phyloP scores from a whole-genome alignment of 1,140 invertebrate species.

The Drosophila micromelanica region DNA sequence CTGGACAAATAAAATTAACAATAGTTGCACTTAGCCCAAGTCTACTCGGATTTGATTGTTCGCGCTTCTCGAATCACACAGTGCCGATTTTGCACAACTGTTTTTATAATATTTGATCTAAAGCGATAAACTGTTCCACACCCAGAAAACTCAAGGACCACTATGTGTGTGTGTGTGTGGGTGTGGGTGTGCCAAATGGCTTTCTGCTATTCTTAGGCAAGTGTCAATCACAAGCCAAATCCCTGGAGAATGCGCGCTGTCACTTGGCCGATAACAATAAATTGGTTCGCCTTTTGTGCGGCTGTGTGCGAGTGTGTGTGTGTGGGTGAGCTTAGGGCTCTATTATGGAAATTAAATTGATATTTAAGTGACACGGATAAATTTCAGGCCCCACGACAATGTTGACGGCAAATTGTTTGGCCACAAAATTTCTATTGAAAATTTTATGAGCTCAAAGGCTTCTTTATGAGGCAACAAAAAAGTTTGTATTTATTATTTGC shows the following conservation, averaged over 20 bases:
- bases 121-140: constrained; percentile 33
- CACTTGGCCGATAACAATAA: constrained; percentile 58
- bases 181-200: constrained; percentile 13
- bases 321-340: constrained; percentile 39
- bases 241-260: constrained; percentile 47
- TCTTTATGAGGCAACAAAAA: constrained; percentile 38
- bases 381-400: constrained; percentile 58
- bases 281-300: constrained; percentile 31
- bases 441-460: constrained; percentile 75
- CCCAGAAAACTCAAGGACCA: not conserved
- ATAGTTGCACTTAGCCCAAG: constrained; percentile 59
- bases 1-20: constrained; percentile 74
- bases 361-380: constrained; percentile 80
- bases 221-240: constrained; percentile 74
- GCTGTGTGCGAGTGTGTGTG: constrained; percentile 7
- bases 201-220: constrained; percentile 38
- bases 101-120: constrained; percentile 73
- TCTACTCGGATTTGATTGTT: constrained; percentile 38
- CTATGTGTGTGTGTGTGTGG: too few relatives aligned
- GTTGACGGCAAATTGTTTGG: constrained; percentile 66
- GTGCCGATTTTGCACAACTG: constrained; percentile 42
- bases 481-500: constrained; percentile 13
- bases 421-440: constrained; percentile 68
- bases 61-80: constrained; percentile 10
- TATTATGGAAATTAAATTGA: constrained; percentile 83